Base-by-base conservation (phyloP, 2,797 vertebrate species). In the Acestrorhynchus altus region DNA sequence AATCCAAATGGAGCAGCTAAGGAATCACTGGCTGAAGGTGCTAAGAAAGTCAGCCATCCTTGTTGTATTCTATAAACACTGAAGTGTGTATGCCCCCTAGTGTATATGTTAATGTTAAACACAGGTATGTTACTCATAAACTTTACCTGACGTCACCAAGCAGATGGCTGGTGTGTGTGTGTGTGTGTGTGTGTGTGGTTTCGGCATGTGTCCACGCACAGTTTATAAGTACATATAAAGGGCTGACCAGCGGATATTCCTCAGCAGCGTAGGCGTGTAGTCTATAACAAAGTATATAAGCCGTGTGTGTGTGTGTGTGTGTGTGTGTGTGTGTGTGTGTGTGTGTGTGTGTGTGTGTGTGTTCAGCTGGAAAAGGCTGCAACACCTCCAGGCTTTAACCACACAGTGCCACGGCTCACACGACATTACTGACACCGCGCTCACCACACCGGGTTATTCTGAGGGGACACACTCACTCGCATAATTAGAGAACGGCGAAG, bases 401-500 rank as follows among this genome's bases (percentile, higher is more conserved):
- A 47, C 63, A 66, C 9, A n/a, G 39, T 60, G 28, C 57, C 57
- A 60, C 8, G 35, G 15, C 31, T 11, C 40, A 31, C 22, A 26
- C 22, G 26, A 67, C 15, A 49, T 39, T 12, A 47, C 64, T 26
- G 63, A 49, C 74, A 68, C 64, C 24, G 11, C 16, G 13, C 44
- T 31, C 46, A 49, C 44, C 65, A 57, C 52, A 40, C 0, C 60
- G 54, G 10, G 54, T 40, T 76, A 76, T 60, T 68, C 54, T 68
- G 65, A 42, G 74, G 5, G 39, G 31, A 61, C 31, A n/a, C 8
- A 61, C 31, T 35, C 22, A 9, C 64, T 28, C 8, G 13, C 74
- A 46, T 28, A 76, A 76, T 69, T 24, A 76, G 46, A 76, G 52
- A 65, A 49, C 72, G 54, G 72, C 24, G 16, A 49, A 11, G 20